These are phyloP conservation scores for Aphidius gifuensis DNA, from an alignment of 1,140 invertebrate species.

Conservation along the genomic window DNA sequence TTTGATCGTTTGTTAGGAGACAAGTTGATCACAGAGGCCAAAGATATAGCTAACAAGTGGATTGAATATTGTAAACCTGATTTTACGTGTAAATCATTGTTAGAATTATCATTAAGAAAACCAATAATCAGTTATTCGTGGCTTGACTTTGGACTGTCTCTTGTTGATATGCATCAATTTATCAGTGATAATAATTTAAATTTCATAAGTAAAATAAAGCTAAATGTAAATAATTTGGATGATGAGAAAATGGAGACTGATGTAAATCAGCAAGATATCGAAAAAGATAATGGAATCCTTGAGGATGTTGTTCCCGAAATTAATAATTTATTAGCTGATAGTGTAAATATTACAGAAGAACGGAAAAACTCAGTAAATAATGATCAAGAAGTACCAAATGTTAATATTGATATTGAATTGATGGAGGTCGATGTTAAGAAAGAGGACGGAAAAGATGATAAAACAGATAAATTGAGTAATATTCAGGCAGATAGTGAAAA, in stretches of 20 bases:
- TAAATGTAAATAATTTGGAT: slow-evolving; percentile 25
- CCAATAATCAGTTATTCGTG: slow-evolving; percentile 63
- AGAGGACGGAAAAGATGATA: slow-evolving; percentile 6
- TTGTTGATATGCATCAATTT: slow-evolving; percentile 67
- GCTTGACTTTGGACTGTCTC: slow-evolving; percentile 65
- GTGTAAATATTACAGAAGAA: slow-evolving; percentile 34
- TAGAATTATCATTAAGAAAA: slow-evolving; percentile 60
- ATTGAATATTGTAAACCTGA: slow-evolving; percentile 57
- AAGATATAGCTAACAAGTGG: slow-evolving; percentile 61
- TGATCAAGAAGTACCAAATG: slow-evolving; percentile 30
- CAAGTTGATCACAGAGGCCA: slow-evolving; percentile 63
- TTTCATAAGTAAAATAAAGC: slow-evolving; percentile 42
- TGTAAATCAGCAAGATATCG: slow-evolving; percentile 1
- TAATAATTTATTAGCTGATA: slow-evolving; percentile 14
- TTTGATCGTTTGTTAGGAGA: slow-evolving; percentile 61
- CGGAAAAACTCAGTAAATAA: slow-evolving; percentile 25
- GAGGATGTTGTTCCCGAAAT: slow-evolving; percentile 4
- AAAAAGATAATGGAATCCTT: not conserved
- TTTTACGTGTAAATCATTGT: slow-evolving; percentile 56
- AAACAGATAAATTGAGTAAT: not conserved
- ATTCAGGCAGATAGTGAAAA: not conserved
- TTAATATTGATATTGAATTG: slow-evolving; percentile 19
- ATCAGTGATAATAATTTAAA: slow-evolving; percentile 59
- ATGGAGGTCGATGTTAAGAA: slow-evolving; percentile 30
- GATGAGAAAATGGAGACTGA: slow-evolving; percentile 17